Evolutionary conservation across 1,140 invertebrate genomes (phyloP), one percentile per base, ranked within the genome.

Genomic region (Hycleus cichorii): DNA sequence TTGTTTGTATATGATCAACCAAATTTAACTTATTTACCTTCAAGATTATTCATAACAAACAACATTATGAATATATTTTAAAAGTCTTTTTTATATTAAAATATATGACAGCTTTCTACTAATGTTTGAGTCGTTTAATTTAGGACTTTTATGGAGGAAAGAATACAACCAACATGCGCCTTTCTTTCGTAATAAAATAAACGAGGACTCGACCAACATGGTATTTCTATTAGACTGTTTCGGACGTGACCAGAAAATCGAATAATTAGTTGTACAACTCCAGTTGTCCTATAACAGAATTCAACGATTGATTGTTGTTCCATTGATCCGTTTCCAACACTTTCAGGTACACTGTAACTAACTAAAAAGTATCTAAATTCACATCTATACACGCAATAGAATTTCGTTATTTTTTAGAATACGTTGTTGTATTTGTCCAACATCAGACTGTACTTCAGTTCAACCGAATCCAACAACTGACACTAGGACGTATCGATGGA

Each of bases 211-310:
- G 47, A 40, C 50, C 32, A 63, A 63, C 60, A 65, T 55, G 59
- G 54, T 51, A 64, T 64, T 64, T 64, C 63, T 64, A 64, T 64
- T 64, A 64, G 58, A 61, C 51, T 58, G 59, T 65, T 59, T 47
- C 48, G 53, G 48, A 67, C 64, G 65, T 67, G 65, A 67, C 64
- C 64, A 63, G 64, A 67, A 67, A 65, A 58, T 58, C 64, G 62
- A 65, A 49, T 65, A 67, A 67, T 67, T 67, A 67, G 65, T 61
- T 67, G 62, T 59, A 64, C 55, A 57, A 55, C 59, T 61, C 61
- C 65, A 64, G 64, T 49, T 67, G 64, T 59, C 59, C 59, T 60
- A 48, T 52, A 39, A 32, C 44, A 39, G 50, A 51, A 51, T 58
- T 51, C 57, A 46, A 53, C 42, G 51, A 53, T 45, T 54, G 50